Conservation (phyloP, 2,113 vertebrate species). For the Onychorhynchus coronatus region DNA sequence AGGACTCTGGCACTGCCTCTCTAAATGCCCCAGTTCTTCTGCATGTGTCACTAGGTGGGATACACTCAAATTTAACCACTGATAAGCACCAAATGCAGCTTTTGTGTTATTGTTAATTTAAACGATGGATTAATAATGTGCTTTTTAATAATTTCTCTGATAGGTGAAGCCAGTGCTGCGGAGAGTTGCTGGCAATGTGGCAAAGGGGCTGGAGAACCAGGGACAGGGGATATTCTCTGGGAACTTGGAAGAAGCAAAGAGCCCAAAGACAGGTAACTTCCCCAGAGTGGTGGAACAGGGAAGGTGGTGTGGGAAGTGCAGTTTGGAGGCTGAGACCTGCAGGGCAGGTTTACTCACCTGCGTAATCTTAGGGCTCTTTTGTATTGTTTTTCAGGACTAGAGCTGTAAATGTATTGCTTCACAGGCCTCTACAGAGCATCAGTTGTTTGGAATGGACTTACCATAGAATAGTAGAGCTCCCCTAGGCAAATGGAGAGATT, state of each 20-base stretch:
- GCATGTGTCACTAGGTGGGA: fast-evolving
- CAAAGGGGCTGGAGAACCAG: background rate
- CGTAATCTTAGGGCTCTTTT: background rate
- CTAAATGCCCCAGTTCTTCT: background rate
- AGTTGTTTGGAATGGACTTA: background rate
- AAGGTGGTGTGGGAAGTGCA: background rate
- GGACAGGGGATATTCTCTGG: background rate
- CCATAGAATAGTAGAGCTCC: background rate
- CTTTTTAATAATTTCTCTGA: background rate
- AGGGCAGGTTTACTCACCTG: background rate
- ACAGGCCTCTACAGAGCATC: background rate
- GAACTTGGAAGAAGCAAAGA: background rate
- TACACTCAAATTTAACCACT: background rate
- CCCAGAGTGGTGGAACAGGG: background rate
- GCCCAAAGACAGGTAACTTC: background rate
- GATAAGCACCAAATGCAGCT: background rate
- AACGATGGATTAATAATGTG: background rate
- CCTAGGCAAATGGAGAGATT: background rate
- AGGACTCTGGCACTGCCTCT: background rate
- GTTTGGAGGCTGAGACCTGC: background rate
- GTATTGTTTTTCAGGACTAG: background rate
- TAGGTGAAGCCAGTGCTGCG: fast-evolving
- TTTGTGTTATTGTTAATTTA: background rate
- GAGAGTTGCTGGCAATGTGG: background rate
- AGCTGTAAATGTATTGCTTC: background rate